Evolutionary conservation across 2,888 invertebrate genomes (phyloP).

Genomic region (Myopa tessellatipennis): DNA sequence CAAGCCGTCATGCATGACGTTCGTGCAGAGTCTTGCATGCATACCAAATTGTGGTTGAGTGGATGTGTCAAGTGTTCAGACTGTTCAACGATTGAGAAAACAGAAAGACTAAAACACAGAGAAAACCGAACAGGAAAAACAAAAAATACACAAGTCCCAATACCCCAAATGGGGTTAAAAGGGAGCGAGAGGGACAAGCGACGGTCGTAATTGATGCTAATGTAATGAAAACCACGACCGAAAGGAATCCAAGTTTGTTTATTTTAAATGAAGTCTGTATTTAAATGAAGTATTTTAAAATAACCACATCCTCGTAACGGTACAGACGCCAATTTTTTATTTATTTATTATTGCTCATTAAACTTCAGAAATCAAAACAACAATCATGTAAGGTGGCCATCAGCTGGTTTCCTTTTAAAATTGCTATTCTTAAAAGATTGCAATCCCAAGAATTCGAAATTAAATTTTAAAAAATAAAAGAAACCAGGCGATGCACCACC

Average conservation of each 20-base stretch:
- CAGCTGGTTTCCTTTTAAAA: too few species aligned
- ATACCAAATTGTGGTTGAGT: conserved; percentile 5
- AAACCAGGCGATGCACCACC: too few species aligned
- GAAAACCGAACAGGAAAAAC: neutral
- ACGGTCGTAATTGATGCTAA: neutral
- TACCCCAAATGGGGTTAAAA: neutral
- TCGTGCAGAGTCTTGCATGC: conserved; percentile 26
- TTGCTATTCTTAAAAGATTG: too few species aligned
- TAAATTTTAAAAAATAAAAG: too few species aligned
- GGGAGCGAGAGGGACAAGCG: neutral
- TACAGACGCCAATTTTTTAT: too few species aligned
- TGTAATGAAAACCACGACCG: too few species aligned
- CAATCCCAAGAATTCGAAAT: too few species aligned
- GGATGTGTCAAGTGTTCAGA: conserved; percentile 6
- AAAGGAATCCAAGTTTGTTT: conserved; percentile 35
- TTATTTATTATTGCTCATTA: too few species aligned
- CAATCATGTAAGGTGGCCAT: too few species aligned
- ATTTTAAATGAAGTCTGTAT: neutral
- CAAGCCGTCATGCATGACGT: conserved; percentile 10
- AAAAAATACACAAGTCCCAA: neutral
- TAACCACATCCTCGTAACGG: too few species aligned
- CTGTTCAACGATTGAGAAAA: neutral
- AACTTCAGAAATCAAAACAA: too few species aligned
- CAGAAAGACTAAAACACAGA: neutral
- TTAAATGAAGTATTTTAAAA: too few species aligned